Evolutionary conservation across 2,888 invertebrate genomes (phyloP).

Genomic region (Chrysolina americana): DNA sequence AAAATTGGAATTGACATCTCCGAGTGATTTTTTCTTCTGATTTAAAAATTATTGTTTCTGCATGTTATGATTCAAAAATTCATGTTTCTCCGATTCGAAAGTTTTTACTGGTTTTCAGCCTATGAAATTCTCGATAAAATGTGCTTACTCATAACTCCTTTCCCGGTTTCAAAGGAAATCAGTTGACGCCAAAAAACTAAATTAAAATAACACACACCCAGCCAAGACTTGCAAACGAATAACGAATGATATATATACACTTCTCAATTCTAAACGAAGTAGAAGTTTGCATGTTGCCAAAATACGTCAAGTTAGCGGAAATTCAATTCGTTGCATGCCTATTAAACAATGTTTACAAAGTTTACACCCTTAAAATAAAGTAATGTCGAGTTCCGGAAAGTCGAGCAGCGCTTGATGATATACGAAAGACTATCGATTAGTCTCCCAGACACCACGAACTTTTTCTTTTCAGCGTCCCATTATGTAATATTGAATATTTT

Average conservation of each 20-base stretch:
- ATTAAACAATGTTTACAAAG: slow-evolving; percentile 65
- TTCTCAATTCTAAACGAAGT: slow-evolving; percentile 53
- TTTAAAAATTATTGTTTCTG: too few relatives aligned
- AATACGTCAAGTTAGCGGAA: slow-evolving; percentile 63
- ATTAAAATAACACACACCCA: background rate
- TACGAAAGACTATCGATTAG: slow-evolving; percentile 50
- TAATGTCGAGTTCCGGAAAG: slow-evolving; percentile 46
- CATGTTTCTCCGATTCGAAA: too few relatives aligned
- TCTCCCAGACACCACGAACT: slow-evolving; percentile 42
- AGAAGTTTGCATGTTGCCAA: slow-evolving; percentile 59
- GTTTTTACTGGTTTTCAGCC: too few relatives aligned
- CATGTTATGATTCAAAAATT: too few relatives aligned
- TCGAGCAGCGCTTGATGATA: slow-evolving; percentile 34
- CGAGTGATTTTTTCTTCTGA: too few relatives aligned
- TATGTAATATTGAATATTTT: slow-evolving; percentile 37
- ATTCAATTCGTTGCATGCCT: slow-evolving; percentile 63
- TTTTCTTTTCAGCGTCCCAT: slow-evolving; percentile 43
- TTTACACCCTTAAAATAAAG: slow-evolving; percentile 62
- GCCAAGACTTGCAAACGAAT: slow-evolving; percentile 18
- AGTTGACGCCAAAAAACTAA: too few relatives aligned
- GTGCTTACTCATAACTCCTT: too few relatives aligned
- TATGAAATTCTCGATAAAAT: too few relatives aligned
- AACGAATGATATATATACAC: slow-evolving; percentile 44
- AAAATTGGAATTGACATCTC: too few relatives aligned
- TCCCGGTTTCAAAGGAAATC: too few relatives aligned